Evolutionary conservation across 1,140 invertebrate species (phyloP), one percentile per base, ranked within the genome.

Genomic region (Drosophila persimilis): DNA sequence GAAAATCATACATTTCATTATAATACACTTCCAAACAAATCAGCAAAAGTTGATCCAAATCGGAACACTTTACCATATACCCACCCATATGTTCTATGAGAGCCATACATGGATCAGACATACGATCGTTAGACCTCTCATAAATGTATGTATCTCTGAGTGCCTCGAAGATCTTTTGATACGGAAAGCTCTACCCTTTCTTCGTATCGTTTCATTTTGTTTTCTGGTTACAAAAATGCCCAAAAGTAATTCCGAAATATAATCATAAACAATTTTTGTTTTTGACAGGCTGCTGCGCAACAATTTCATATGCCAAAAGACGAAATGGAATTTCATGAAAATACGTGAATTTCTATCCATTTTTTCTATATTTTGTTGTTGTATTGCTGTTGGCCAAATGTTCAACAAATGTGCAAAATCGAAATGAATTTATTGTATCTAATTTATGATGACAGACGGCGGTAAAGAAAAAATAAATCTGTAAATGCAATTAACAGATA

Each of bases 361-460:
- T 20, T 20, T 20, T 20, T 20, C 73, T 46, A 35, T 39, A 46
- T 26, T 26, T 26, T 5, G 3, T 26, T 26, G n/a, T 48, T 52
- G n/a, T 53, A 13, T 11, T 53, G 51, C 20, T 39, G 35, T 55
- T 65, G 43, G 11, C 57, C 57, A 67, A 57, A 56, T 57, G 60
- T 5, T 50, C 45, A 67, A 8, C 69, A 73, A 73, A 73, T 62
- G 51, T 35, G 59, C 39, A 63, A 62, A 45, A 63, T 45, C 57
- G 72, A 50, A 53, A 50, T 13, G 51, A 60, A 31, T 44, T 72
- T 15, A 47, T 70, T 24, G 44, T 52, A 17, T 35, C 51, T 70
- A 73, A 73, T 63, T 73, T 73, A 73, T 73, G 73, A 63, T 56
- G 70, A 73, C 70, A 63, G 41, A 51, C 69, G 54, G 46, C 26